Evolutionary conservation across 2,888 invertebrate species (phyloP), one percentile per base, ranked within the genome.

Genomic region (Synanthedon tipuliformis): DNA sequence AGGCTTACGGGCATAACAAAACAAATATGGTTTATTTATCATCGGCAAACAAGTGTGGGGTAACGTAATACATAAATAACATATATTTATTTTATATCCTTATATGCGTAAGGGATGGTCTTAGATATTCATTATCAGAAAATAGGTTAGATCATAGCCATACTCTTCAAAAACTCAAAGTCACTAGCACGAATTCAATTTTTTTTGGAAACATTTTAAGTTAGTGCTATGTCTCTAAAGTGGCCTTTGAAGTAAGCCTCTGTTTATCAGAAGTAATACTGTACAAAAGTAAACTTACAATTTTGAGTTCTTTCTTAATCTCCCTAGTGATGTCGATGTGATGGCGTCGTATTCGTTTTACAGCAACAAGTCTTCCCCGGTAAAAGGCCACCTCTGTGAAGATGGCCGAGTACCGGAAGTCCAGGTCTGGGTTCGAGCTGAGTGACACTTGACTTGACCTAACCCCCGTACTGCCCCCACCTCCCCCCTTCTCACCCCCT

Each of bases 231-330:
- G 27, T 27, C 27, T 34, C 10, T 34, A 34, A 34, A 34, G 34
- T 10, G 34, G 7, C 27, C 8, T 34, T 8, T 34, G 2, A 34
- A 8, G 27, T 7, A 34, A 34, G 34, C 10, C 10, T 34, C 34
- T 34, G 7, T 45, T 45, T 45, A 45, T 15, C 1, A 1, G 50
- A 16, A 5, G 13, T 18, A n/a, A n/a, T n/a, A 15, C 12, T 10
- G 18, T 50, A 18, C 50, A 50, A 4, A 50, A 16, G 23, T 23
- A 11, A 54, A 78, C 90, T 89, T 76, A 94, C 95, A 83, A 95
- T 90, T 90, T 97, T 97, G 2, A 97, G 88, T 81, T 97, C 97
- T 74, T 95, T 97, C 74, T 96, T 96, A 89, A 97, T 95, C 69
- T 93, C 94, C 50, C 97, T 88, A 4, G 92, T 96, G 52, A 97